phyloP scores from a whole-genome alignment of 2,797 vertebrate species.

The Gobio occitaniae region DNA sequence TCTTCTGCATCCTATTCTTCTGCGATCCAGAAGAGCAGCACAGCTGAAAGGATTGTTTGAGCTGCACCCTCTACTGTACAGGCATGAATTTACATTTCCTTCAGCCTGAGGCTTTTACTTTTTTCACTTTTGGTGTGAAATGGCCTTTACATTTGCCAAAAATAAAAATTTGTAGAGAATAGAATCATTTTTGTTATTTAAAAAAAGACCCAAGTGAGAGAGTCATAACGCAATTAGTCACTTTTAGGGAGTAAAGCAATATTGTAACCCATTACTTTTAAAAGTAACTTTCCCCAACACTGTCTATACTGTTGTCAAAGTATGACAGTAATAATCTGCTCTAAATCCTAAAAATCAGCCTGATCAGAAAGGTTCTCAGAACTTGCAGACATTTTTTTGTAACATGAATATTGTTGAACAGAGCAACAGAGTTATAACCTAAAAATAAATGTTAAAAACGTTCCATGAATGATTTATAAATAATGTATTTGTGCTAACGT shows the following conservation, averaged over 20 bases:
- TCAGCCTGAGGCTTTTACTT: background rate
- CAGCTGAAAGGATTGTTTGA: background rate
- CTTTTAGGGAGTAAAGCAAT: background rate
- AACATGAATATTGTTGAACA: background rate
- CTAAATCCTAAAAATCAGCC: background rate
- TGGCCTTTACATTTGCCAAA: background rate
- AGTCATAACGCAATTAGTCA: background rate
- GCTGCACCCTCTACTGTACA: background rate
- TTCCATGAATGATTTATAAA: background rate
- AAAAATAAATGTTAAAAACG: background rate
- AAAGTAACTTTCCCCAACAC: background rate
- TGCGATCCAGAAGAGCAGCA: background rate
- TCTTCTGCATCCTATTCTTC: background rate
- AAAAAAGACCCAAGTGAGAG: background rate
- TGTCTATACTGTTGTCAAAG: background rate
- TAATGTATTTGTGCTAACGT: background rate
- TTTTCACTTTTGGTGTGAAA: background rate
- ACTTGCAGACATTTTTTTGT: background rate
- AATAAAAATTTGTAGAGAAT: background rate
- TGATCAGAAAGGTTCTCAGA: background rate
- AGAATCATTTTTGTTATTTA: background rate
- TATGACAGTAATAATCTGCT: background rate
- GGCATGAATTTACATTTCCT: background rate
- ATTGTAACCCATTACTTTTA: background rate
- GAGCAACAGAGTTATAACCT: background rate